Evolutionary conservation across 2,113 vertebrate genomes (phyloP).

Genomic region (Myanophis thanlyinensis): DNA sequence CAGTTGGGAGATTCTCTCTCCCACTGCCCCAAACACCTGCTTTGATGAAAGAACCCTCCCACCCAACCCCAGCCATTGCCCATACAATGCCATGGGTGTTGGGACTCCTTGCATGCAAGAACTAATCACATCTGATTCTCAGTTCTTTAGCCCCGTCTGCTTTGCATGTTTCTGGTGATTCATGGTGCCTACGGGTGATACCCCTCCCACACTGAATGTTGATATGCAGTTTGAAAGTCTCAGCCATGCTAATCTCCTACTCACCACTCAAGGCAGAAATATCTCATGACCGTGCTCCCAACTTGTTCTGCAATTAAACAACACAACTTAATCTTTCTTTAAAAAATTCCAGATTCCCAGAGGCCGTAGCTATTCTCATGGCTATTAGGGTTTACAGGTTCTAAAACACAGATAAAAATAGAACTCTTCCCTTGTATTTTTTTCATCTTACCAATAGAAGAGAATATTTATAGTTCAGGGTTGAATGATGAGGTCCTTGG

Average conservation of each 20-base stretch:
- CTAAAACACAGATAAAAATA: not conserved
- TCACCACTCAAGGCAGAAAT: not conserved
- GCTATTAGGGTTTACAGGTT: not conserved
- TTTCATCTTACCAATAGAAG: not conserved
- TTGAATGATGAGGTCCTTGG: not conserved
- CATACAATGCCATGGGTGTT: not conserved
- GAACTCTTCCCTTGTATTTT: not conserved
- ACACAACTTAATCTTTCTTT: not conserved
- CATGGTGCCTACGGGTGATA: not conserved
- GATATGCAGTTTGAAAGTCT: not conserved
- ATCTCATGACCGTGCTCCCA: not conserved
- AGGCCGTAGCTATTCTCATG: not conserved
- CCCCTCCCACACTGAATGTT: not conserved
- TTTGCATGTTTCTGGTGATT: not conserved
- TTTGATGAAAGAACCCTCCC: not conserved
- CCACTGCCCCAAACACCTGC: not conserved
- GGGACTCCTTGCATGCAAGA: not conserved
- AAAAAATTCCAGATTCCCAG: not conserved
- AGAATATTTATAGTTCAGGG: not conserved
- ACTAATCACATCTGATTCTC: not conserved
- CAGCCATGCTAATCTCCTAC: fast-evolving
- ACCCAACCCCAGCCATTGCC: no score
- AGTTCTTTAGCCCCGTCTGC: not conserved
- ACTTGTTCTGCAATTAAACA: not conserved
- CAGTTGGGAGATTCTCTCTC: not conserved